Conservation (phyloP, 2,113 vertebrate genomes). For the Eulacestoma nigropectus region DNA sequence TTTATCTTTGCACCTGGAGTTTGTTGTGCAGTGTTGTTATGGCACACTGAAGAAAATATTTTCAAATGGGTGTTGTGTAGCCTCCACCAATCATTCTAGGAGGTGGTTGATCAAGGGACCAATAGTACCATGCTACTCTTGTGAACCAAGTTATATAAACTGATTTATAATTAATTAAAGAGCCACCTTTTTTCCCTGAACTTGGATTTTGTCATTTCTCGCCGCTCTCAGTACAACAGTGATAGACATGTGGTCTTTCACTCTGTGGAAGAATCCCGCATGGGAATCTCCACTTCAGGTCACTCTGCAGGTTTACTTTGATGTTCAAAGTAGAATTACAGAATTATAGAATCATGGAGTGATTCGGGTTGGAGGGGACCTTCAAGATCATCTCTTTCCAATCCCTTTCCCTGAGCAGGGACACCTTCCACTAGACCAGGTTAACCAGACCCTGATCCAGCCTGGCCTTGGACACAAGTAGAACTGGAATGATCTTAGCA, state of each 20-base stretch:
- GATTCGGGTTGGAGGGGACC: neutral
- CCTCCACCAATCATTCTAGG: too few relatives aligned
- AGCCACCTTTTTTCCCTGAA: too few relatives aligned
- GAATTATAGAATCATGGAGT: neutral
- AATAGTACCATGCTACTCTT: too few relatives aligned
- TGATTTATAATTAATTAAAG: too few relatives aligned
- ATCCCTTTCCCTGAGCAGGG: neutral
- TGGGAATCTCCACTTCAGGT: neutral
- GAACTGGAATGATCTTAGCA: neutral
- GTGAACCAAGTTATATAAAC: too few relatives aligned
- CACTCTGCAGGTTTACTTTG: neutral
- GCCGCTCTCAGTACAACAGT: too few relatives aligned
- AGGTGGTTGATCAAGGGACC: too few relatives aligned
- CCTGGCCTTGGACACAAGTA: neutral
- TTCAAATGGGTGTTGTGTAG: too few relatives aligned
- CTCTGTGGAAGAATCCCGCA: neutral
- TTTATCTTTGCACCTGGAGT: too few relatives aligned
- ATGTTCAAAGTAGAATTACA: neutral
- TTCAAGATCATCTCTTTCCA: accelerated
- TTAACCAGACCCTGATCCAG: neutral
- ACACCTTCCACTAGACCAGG: neutral
- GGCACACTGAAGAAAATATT: too few relatives aligned
- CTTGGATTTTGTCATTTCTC: too few relatives aligned
- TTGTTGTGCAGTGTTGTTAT: too few relatives aligned
- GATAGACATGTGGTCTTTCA: neutral